phyloP scores from a whole-genome alignment of 2,113 vertebrate genomes.

The Ivindomyrus marchei region DNA sequence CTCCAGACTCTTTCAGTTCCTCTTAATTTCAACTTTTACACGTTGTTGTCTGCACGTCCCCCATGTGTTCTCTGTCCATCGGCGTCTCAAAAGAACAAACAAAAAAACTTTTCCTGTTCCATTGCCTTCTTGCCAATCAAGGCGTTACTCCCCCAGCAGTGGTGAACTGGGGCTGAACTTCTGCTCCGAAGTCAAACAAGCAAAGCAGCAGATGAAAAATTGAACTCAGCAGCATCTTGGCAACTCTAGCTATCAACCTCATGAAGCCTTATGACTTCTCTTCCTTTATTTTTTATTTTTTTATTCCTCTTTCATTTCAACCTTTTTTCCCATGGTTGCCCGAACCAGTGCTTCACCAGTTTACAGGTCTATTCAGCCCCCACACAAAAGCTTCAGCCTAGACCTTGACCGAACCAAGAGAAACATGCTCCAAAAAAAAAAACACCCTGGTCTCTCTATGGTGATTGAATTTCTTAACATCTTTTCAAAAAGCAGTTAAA shows the following conservation, averaged over 20 bases:
- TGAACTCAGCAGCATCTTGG: constrained; percentile 1
- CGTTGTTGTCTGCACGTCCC: neutral
- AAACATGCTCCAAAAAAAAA: constrained; percentile 79
- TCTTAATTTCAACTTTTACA: neutral
- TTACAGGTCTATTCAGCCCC: constrained; percentile 81
- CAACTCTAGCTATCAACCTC: constrained; percentile 10
- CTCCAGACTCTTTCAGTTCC: constrained; percentile 13
- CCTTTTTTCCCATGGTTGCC: constrained; percentile 54
- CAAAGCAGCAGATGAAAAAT: neutral
- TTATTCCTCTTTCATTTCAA: constrained; percentile 57
- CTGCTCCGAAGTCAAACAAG: constrained; percentile 8
- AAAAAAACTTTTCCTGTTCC: neutral
- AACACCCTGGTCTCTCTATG: constrained; percentile 84
- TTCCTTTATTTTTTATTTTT: constrained; percentile 44
- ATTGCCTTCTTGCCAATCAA: neutral
- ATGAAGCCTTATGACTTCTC: constrained; percentile 26
- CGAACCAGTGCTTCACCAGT: constrained; percentile 52
- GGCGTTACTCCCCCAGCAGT: neutral
- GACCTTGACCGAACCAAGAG: constrained; percentile 90
- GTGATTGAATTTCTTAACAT: constrained; percentile 99
- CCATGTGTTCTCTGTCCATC: neutral
- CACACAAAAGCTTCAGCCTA: constrained; percentile 92
- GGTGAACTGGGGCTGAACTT: neutral
- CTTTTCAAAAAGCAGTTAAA: constrained; percentile 99
- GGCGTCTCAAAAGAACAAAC: neutral